Conservation (phyloP, 35 echinoderm and acorn worm species). For the Ophiothrix spiculata region DNA sequence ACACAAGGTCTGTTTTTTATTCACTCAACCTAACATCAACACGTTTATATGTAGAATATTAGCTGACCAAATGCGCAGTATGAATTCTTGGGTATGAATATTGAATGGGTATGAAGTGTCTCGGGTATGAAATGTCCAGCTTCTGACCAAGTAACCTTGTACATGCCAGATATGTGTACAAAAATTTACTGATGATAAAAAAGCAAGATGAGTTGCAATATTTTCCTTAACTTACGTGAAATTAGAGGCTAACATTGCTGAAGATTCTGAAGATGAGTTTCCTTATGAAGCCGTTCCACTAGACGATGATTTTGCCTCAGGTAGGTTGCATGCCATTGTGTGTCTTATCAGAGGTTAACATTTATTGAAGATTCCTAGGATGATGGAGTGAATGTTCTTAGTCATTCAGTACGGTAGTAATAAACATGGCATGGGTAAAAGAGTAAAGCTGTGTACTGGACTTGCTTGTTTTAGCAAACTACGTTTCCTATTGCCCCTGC, state of each 20-base stretch:
- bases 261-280: conserved; percentile 94
- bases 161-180: no score
- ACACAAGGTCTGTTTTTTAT: no score
- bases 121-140: no score
- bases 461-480: no score
- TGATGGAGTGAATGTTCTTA: no score
- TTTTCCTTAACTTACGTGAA: conserved; percentile 20
- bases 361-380: neutral
- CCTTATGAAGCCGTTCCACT: conserved; percentile 87
- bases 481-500: neutral
- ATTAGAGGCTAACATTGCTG: conserved; percentile 57
- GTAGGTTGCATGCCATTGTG: conserved; percentile 25
- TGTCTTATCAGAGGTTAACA: neutral
- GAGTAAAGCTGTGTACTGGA: neutral
- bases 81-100: no score
- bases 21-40: no score
- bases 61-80: no score
- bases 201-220: neutral
- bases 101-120: no score
- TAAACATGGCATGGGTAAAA: neutral
- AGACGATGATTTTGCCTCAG: conserved; percentile 91
- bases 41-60: no score
- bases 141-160: no score
- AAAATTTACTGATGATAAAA: no score
- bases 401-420: neutral